phyloP scores from a whole-genome alignment of 2,888 invertebrate species.

The Oeneis ivallda region DNA sequence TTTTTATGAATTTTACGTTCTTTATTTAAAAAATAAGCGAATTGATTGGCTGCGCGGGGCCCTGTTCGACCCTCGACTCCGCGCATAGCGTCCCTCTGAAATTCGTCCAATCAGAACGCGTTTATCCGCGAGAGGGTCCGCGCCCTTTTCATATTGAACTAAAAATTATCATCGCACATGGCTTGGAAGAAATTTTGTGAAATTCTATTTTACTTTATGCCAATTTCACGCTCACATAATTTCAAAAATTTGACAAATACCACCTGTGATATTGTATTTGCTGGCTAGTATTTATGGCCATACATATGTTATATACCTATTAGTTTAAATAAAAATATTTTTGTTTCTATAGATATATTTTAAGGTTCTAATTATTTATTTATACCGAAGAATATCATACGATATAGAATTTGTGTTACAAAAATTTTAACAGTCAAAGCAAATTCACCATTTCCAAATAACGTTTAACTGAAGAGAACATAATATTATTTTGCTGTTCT shows the following conservation, averaged over 20 bases:
- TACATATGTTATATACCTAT: too few relatives aligned
- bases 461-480: too few relatives aligned
- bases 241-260: background rate
- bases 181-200: conserved; percentile 25
- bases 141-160: conserved; percentile 57
- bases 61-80: conserved; percentile 46
- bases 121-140: conserved; percentile 63
- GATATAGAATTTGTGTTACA: too few relatives aligned
- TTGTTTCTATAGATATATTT: too few relatives aligned
- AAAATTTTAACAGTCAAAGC: too few relatives aligned
- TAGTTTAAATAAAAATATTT: too few relatives aligned
- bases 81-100: conserved; percentile 53
- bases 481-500: too few relatives aligned
- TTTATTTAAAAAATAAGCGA: conserved; percentile 79
- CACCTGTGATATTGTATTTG: background rate
- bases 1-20: conserved; percentile 74
- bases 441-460: too few relatives aligned
- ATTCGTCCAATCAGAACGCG: conserved; percentile 60
- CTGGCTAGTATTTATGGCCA: background rate
- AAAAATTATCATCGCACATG: conserved; percentile 34
- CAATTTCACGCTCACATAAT: conserved; percentile 30
- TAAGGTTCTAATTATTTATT: too few relatives aligned
- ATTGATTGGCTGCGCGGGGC: conserved; percentile 78
- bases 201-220: conserved; percentile 27
- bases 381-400: too few relatives aligned